phyloP scores from a whole-genome alignment of 1,140 invertebrate genomes.

The Archivesica marissinica region DNA sequence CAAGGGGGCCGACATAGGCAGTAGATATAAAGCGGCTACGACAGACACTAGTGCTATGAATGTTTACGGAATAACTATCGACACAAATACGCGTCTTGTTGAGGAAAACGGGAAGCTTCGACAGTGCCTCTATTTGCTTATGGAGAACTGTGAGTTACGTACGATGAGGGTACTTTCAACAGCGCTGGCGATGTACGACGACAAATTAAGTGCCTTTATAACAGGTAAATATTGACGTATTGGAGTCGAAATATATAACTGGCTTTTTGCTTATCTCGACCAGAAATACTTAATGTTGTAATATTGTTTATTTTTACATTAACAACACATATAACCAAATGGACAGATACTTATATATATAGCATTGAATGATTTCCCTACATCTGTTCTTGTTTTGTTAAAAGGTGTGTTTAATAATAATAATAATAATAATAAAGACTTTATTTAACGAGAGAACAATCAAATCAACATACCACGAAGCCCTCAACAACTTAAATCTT shows the following conservation, averaged over 20 bases:
- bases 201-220: slow-evolving; percentile 18
- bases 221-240: slow-evolving; percentile 22
- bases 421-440: too few species aligned
- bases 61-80: background rate
- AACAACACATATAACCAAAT: too few species aligned
- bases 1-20: background rate
- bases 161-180: background rate
- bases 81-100: background rate
- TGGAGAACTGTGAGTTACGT: slow-evolving; percentile 8
- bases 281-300: background rate
- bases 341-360: background rate
- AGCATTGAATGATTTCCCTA: background rate
- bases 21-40: background rate
- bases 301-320: background rate
- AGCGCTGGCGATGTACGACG: slow-evolving; percentile 5
- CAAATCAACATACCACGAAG: too few species aligned
- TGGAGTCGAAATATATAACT: background rate
- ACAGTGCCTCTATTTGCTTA: background rate
- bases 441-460: too few species aligned
- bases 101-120: slow-evolving; percentile 18
- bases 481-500: background rate
- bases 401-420: too few species aligned
- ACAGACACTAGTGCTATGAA: too few species aligned
- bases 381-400: background rate
- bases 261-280: background rate